Conservation (phyloP, 2,888 invertebrate species). For the Branchipolynoe longqiensis region DNA sequence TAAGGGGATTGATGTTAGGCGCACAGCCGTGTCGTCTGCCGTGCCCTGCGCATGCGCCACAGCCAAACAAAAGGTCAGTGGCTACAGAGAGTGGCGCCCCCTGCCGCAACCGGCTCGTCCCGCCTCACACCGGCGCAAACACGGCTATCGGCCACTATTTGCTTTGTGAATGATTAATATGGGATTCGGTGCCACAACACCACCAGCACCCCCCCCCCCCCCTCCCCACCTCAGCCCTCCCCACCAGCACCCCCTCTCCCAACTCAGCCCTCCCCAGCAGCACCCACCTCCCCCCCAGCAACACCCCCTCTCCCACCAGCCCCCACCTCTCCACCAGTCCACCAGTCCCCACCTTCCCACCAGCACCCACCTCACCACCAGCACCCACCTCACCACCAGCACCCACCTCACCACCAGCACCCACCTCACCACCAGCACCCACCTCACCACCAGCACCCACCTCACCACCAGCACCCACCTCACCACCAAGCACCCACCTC, state of each 20-base stretch:
- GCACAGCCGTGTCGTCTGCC: not conserved
- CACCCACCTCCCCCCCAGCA: no score
- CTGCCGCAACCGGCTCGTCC: conserved; percentile 1
- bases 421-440: not conserved
- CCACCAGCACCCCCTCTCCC: not conserved
- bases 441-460: not conserved
- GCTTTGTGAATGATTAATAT: conserved; percentile 48
- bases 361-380: no score
- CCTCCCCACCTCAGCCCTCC: not conserved
- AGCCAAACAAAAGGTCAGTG: conserved; percentile 49
- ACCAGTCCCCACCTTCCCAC: no score
- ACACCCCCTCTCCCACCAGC: no score
- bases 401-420: no score
- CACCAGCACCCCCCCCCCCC: not conserved
- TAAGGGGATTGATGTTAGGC: no score
- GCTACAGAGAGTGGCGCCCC: conserved; percentile 30
- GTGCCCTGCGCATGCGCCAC: not conserved
- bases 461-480: not conserved
- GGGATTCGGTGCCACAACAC: conserved; percentile 39
- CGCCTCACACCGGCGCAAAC: conserved; percentile 5
- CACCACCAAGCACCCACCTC: not conserved
- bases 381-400: no score
- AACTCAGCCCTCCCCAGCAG: not conserved
- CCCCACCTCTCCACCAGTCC: no score
- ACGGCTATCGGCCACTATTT: conserved; percentile 48